Percentiles rank a stretch among this genome's conserved stretches.
Conservation (phyloP, 1,140 invertebrate genomes). For the Drosophila lacteicornis region DNA sequence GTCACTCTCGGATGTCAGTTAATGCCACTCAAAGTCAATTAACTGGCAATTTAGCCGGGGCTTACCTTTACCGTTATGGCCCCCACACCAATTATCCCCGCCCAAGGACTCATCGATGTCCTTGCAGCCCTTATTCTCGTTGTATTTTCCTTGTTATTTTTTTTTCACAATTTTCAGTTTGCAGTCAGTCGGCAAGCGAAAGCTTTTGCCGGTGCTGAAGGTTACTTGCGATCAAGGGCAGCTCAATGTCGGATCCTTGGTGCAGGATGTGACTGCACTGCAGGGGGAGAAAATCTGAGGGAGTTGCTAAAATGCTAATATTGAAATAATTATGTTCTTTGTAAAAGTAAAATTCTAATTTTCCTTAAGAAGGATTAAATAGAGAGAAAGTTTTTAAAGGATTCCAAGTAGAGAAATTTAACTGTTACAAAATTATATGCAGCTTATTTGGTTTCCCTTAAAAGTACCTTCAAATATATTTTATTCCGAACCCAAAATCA, state of each 20-base stretch:
- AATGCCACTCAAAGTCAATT: slow-evolving; percentile 65
- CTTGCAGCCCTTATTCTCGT: neutral
- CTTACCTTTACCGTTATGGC: slow-evolving; percentile 19
- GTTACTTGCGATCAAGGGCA: slow-evolving; percentile 74
- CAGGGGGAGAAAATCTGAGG: neutral
- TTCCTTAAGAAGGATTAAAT: neutral
- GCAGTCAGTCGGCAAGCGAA: slow-evolving; percentile 10
- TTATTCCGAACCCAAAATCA: neutral
- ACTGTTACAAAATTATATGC: neutral
- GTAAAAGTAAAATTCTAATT: neutral
- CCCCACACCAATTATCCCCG: slow-evolving; percentile 15
- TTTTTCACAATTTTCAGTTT: slow-evolving; percentile 16
- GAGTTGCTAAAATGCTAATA: neutral
- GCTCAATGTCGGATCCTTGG: slow-evolving; percentile 75
- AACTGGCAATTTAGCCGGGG: slow-evolving; percentile 50
- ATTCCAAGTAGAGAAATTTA: rapidly evolving
- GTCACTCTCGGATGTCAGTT: slow-evolving; percentile 32
- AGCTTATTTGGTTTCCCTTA: no score
- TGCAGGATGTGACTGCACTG: slow-evolving; percentile 28
- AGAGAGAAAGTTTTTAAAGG: no score
- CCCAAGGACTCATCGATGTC: slow-evolving; percentile 28
- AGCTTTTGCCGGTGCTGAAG: slow-evolving; percentile 42
- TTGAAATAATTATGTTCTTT: neutral
- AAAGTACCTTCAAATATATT: neutral
- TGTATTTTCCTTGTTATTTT: neutral